A percentile compares a stretch with the other conserved stretches of the same genome.
Conservation (phyloP, 1,140 invertebrate species). For the honey bee (Apis mellifera) region Amel_HAv3.1 CM009941.2:11229001-11229500, state of each 20-base stretch:
- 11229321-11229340: constrained; percentile 26
- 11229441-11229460: too few species aligned
- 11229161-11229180: not conserved
- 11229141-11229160: not conserved
- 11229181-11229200: constrained; percentile 22
- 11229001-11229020: too few species aligned
- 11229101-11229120: not conserved
- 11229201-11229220: not conserved
- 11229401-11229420: constrained; percentile 37
- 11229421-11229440: not conserved
- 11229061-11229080: too few species aligned
- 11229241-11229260: not conserved
- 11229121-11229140: not conserved
- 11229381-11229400: constrained; percentile 33
- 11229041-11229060: too few species aligned
- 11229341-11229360: not conserved
- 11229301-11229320: constrained; percentile 29
- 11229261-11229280: not conserved
- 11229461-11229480: too few species aligned
- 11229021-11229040: too few species aligned
- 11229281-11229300: not conserved
- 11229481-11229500: too few species aligned
- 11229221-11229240: not conserved
- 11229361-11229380: not conserved
- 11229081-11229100: too few species aligned